These are phyloP conservation scores for Hemicordylus capensis DNA, from an alignment of 2,113 vertebrate species.

Conservation along the genomic window DNA sequence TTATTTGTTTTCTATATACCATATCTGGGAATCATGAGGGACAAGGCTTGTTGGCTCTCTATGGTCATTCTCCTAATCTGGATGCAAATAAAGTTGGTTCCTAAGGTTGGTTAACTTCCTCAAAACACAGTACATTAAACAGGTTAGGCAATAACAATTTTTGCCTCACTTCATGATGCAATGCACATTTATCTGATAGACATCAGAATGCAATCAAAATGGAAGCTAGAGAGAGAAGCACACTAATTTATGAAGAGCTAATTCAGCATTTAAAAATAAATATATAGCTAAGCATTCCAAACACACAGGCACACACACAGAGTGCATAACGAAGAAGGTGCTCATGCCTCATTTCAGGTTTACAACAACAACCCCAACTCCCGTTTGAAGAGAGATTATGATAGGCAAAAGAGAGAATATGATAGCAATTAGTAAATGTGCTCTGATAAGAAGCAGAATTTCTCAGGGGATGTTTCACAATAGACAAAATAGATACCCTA, in stretches of 20 bases:
- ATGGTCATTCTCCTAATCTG: background rate
- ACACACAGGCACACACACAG: too few relatives aligned
- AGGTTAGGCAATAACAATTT: background rate
- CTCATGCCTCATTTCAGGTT: too few relatives aligned
- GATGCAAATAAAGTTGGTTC: background rate
- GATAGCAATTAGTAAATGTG: background rate
- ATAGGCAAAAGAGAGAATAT: background rate
- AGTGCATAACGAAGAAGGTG: too few relatives aligned
- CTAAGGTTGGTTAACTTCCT: background rate
- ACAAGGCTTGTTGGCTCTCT: background rate
- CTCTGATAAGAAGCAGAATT: background rate
- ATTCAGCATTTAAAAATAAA: background rate
- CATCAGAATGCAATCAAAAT: background rate
- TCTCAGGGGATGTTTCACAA: background rate
- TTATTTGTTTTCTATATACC: background rate
- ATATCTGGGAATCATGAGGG: background rate
- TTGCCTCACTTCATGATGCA: background rate
- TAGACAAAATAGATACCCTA: background rate
- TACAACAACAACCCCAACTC: too few relatives aligned
- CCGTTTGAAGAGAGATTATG: too few relatives aligned
- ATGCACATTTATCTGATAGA: background rate
- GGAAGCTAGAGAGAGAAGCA: background rate
- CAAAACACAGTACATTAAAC: background rate
- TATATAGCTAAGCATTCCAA: background rate
- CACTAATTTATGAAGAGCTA: background rate